Percentiles rank a stretch among this genome's conserved stretches.
Evolutionary conservation across 37 sponge, comb jelly and placozoan species (phyloP).

Genomic region (Oscarella lobularis): DNA sequence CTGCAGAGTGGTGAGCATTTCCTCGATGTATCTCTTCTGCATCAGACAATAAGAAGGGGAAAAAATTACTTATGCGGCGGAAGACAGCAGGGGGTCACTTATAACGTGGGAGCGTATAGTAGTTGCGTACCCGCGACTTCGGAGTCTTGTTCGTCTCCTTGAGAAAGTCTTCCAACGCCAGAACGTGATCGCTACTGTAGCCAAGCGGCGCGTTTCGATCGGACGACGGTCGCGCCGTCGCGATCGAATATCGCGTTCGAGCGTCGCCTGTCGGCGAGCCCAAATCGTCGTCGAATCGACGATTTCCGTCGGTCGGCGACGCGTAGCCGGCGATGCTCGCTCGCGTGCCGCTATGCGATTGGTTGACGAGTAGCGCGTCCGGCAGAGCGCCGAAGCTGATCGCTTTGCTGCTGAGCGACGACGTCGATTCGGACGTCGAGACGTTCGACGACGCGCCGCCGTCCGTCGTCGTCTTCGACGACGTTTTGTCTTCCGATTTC

Average conservation of each 20-base stretch:
- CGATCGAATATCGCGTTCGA: background rate
- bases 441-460: too few relatives aligned
- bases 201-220: background rate
- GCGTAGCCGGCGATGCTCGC: background rate
- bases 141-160: background rate
- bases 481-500: too few relatives aligned
- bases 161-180: background rate
- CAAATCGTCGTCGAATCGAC: background rate
- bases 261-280: background rate
- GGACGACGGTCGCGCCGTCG: background rate
- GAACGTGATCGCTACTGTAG: background rate
- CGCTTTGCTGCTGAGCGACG: background rate
- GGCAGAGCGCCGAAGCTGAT: background rate
- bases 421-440: too few relatives aligned
- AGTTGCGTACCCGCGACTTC: background rate
- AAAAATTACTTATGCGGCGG: too few relatives aligned
- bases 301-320: background rate
- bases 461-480: too few relatives aligned
- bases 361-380: background rate
- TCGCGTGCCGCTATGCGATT: background rate
- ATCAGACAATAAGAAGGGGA: too few relatives aligned
- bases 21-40: background rate
- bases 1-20: background rate
- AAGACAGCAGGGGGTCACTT: too few relatives aligned
- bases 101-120: background rate